phyloP scores from a whole-genome alignment of 1,140 invertebrate genomes.

The Papilio dardanus region DNA sequence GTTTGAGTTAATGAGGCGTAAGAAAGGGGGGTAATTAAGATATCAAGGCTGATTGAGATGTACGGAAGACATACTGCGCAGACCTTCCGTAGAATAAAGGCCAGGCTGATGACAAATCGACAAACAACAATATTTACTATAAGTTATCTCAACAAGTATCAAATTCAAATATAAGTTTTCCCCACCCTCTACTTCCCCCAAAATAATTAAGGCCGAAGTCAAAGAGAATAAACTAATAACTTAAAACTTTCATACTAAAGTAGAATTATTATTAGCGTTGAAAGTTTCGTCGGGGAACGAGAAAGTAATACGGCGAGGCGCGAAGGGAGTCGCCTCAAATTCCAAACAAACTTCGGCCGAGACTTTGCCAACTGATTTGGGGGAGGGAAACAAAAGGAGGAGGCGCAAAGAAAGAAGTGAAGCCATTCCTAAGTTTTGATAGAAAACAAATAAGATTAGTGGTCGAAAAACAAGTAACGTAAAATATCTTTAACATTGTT shows the following conservation, averaged over 20 bases:
- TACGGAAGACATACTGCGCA: too few species aligned
- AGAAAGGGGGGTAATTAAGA: too few species aligned
- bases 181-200: constrained; percentile 42
- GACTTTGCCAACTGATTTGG: constrained; percentile 76
- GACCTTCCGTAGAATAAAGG: too few species aligned
- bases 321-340: constrained; percentile 62
- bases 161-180: background rate
- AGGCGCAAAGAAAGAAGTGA: constrained; percentile 44
- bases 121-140: too few species aligned
- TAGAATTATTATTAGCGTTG: constrained; percentile 73
- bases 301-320: constrained; percentile 72
- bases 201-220: constrained; percentile 71
- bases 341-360: constrained; percentile 60
- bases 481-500: background rate
- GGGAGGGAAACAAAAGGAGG: constrained; percentile 69
- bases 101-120: too few species aligned
- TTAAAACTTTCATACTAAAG: constrained; percentile 77
- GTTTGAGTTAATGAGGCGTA: too few species aligned
- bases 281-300: constrained; percentile 68
- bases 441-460: constrained; percentile 79
- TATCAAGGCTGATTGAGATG: too few species aligned
- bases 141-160: background rate
- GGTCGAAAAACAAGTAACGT: constrained; percentile 67
- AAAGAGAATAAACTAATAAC: constrained; percentile 79
- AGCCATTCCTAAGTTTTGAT: constrained; percentile 77